Evolutionary conservation across 2,113 vertebrate species (phyloP), one percentile per base, ranked within the genome.

Genomic region (Turnix velox): DNA sequence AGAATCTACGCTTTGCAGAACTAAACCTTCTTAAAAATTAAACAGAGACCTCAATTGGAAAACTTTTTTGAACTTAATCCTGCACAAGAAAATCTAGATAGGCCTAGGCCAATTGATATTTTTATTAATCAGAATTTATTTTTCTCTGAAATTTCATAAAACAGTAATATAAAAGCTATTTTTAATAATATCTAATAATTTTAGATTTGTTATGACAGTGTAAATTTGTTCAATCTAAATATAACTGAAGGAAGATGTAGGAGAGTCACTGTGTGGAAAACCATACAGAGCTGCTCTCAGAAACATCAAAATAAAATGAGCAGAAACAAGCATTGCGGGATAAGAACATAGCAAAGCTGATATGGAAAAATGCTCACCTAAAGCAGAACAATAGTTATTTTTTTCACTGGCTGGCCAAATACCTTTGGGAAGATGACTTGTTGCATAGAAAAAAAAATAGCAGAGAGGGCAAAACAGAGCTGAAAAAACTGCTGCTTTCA

Each of bases 401-500:
- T 96, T 95, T 92, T 71, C 92, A 95, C 51, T 89, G 42, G 72
- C 35, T 90, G 35, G 16, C n/a, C 57, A 84, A 94, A 95, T 75
- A 74, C 85, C 84, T 90, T 66, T 88, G 82, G 81, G 93, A 96
- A 92, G 48, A 69, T 92, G 54, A 90, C 57, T 94, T 86, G 30
- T 65, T 84, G 39, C 39, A 80, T 12, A 81, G 48, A 85, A 83
- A 31, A 28, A 69, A 82, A 83, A 77, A 90, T 83, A 69, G n/a
- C 27, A 80, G 49, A 75, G 65, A 76, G 87, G 69, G 61, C 35
- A 91, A 95, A 96, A 84, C 51, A 81, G 20, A 82, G 49, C 76
- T 97, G 94, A 96, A 96, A n/a, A 95, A 97, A 97, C 90, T 84
- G 42, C 76, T 87, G 20, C 68, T 96, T 96, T 97, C 92, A 96